Evolutionary conservation across 2,113 vertebrate genomes (phyloP), one percentile per base, ranked within the genome.

Genomic region (Aix galericulata): DNA sequence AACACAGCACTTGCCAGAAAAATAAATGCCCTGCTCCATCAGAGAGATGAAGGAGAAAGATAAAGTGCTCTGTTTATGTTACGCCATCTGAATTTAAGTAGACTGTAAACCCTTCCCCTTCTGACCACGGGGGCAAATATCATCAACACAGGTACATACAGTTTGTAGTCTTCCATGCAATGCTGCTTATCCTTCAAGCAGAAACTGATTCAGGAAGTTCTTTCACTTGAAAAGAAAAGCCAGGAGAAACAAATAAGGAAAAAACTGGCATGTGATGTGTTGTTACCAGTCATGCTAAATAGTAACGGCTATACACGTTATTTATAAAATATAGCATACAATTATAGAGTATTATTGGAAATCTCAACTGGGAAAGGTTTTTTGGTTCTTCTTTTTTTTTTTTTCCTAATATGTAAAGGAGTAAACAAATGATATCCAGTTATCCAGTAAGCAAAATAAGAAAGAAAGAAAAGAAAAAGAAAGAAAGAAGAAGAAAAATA

Each of bases 1-100:
- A 89, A 94, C 86, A 91, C 44, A 82, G 59, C 72, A 21, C 66
- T 91, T 83, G 84, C 88, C 91, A 91, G 91, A 87, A 93, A 94
- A 90, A 93, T 56, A 94, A 94, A 83, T 56, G 48, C 44, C 59
- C 44, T 66, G 32, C 73, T 94, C 50, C 38, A 23, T 71, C 84
- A 93, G 29, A 4, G 18, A 79, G 72, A 88, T 93, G 78, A 93
- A 40, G 42, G 79, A 55, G 63, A 69, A 92, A 79, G 91, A 68
- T 64, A 58, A 79, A 93, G 42, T 27, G n/a, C 13, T 58, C 50
- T 55, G 44, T 66, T 91, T 76, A 8, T 56, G 52, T 48, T 62
- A 29, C 0, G 0, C 56, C 18, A 42, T 58, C 48, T 56, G 44
- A 84, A 11, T 55, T 86, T 64, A 66, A 71, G 46, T 9, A 74